These are phyloP conservation scores for Cephalopholis sonnerati DNA, from an alignment of 2,113 vertebrate species.

Conservation along the genomic window DNA sequence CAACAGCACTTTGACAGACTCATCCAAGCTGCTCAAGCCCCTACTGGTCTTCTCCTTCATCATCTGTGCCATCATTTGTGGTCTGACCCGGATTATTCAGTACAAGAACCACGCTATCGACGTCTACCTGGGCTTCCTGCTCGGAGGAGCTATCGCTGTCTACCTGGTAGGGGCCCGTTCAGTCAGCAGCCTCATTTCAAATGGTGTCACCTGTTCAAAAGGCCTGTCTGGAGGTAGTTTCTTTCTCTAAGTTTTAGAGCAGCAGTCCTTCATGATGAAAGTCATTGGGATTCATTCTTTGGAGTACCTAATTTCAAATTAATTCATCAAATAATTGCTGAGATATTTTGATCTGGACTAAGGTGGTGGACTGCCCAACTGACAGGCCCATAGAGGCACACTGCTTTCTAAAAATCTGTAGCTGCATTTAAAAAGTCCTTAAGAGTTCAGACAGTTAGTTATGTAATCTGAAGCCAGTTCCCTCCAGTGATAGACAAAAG, in stretches of 20 bases:
- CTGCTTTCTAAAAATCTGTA: background rate
- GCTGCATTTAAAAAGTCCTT: background rate
- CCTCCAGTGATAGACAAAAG: background rate
- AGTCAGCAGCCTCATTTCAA: background rate
- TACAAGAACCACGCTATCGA: conserved; percentile 98
- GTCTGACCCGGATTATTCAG: conserved; percentile 96
- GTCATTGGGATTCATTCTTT: background rate
- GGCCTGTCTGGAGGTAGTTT: background rate
- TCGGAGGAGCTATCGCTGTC: conserved; percentile 95
- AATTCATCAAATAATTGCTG: background rate
- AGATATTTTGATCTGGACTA: background rate
- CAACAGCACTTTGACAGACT: conserved; percentile 97
- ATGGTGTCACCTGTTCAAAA: background rate
- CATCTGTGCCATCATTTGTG: conserved; percentile 97
- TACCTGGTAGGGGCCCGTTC: conserved; percentile 89
- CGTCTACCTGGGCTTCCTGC: conserved; percentile 97
- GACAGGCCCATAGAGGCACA: background rate
- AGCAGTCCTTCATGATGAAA: background rate
- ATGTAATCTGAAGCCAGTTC: background rate
- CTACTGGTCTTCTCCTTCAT: conserved; percentile 96
- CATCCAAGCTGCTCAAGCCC: conserved; percentile 97
- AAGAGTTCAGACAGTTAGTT: background rate
- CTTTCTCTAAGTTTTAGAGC: background rate
- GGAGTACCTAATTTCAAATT: background rate
- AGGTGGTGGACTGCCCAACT: background rate